phyloP scores from a whole-genome alignment of 2,797 vertebrate genomes.

The Cuniculus paca region DNA sequence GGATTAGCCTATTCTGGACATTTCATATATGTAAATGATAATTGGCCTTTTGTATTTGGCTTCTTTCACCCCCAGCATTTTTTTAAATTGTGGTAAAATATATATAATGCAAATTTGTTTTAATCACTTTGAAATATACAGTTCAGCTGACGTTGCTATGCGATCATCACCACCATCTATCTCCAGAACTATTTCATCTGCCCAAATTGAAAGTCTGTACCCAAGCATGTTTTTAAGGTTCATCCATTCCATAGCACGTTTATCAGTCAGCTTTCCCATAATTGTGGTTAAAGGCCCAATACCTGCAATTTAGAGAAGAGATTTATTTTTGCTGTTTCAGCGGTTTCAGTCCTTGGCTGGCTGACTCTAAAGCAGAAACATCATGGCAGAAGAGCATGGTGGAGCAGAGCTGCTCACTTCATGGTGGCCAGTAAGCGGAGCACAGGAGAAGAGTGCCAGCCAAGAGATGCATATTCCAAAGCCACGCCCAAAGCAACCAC shows the following conservation, averaged over 20 bases:
- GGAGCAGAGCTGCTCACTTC: not conserved
- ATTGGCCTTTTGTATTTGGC: not conserved
- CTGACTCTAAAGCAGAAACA: not conserved
- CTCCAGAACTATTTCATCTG: not conserved
- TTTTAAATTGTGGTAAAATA: not conserved
- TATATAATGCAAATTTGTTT: not conserved
- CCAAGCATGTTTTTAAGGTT: not conserved
- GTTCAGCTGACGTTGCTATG: not conserved
- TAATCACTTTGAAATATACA: not conserved
- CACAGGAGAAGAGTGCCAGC: not conserved
- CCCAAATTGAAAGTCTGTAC: not conserved
- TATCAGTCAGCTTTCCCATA: not conserved
- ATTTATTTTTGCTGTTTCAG: not conserved
- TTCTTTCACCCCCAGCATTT: not conserved
- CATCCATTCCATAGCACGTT: not conserved
- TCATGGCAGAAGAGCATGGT: not conserved
- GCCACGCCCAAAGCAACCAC: not conserved
- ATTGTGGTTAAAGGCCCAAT: not conserved
- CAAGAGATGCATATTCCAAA: not conserved
- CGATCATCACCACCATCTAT: too few relatives aligned
- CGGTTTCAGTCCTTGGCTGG: not conserved
- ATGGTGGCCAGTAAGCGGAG: not conserved
- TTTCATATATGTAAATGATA: not conserved
- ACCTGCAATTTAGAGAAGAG: not conserved
- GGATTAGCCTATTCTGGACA: not conserved